phyloP scores from a whole-genome alignment of 2,113 vertebrate genomes.

The Mola mola region DNA sequence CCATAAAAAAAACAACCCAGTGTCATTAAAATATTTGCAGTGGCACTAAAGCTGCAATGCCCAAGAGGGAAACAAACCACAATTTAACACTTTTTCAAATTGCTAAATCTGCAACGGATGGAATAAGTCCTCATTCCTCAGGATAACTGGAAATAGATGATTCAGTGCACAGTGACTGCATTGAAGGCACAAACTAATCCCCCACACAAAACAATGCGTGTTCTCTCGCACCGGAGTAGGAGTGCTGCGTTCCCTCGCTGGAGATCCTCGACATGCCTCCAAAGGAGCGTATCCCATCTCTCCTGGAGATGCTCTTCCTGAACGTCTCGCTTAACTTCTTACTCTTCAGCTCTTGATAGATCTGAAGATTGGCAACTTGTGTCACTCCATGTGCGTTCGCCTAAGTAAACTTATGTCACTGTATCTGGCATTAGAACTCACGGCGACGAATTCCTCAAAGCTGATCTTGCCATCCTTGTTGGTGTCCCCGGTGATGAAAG shows the following conservation, averaged over 20 bases:
- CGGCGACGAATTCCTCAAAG: slow-evolving; percentile 96
- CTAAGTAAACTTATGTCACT: accelerated
- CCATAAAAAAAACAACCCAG: no score
- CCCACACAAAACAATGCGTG: no score
- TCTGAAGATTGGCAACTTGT: slow-evolving; percentile 71
- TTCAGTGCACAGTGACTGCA: no score
- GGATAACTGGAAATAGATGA: no score
- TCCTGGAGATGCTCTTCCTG: slow-evolving; percentile 88
- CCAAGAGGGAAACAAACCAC: no score
- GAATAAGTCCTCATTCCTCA: no score
- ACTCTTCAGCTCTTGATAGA: slow-evolving; percentile 95
- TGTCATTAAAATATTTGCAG: no score
- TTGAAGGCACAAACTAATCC: no score
- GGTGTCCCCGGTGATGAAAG: slow-evolving; percentile 88
- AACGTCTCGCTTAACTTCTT: slow-evolving; percentile 93
- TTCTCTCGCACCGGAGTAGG: slow-evolving; percentile 87
- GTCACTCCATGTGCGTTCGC: accelerated
- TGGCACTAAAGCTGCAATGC: no score
- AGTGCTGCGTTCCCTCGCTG: slow-evolving; percentile 96
- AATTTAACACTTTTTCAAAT: no score
- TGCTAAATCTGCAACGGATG: no score
- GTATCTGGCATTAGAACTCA: slow-evolving; percentile 72
- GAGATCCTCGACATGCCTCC: slow-evolving; percentile 92
- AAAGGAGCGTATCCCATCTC: slow-evolving; percentile 91
- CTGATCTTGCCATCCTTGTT: slow-evolving; percentile 95